phyloP scores from a whole-genome alignment of 2,113 vertebrate species.

The Numenius arquata region DNA sequence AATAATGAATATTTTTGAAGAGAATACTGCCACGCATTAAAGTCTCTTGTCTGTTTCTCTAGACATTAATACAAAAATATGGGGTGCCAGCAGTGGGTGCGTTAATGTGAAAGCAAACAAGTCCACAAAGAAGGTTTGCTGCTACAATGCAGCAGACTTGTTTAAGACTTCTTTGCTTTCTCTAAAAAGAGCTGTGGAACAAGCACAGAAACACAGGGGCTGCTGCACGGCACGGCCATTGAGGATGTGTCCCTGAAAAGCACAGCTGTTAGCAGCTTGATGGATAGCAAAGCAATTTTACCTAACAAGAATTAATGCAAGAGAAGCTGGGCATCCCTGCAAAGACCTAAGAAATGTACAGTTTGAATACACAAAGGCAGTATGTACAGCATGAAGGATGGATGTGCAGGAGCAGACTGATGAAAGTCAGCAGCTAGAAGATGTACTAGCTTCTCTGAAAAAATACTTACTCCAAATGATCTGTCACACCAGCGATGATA shows the following conservation, averaged over 20 bases:
- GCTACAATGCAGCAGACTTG: background rate
- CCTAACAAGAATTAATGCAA: background rate
- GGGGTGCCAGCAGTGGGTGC: background rate
- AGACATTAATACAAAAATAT: background rate
- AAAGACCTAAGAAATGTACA: background rate
- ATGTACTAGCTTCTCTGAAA: background rate
- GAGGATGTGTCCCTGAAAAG: background rate
- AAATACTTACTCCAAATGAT: background rate
- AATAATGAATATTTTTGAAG: background rate
- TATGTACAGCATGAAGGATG: background rate
- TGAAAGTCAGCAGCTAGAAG: background rate
- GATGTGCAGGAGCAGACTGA: background rate
- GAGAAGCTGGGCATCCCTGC: background rate
- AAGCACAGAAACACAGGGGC: background rate
- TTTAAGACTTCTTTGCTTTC: background rate
- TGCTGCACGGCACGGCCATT: background rate
- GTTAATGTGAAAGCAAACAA: background rate
- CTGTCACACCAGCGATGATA: rapidly evolving
- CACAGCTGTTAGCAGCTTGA: background rate
- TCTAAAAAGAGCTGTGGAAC: background rate
- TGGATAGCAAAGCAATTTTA: background rate
- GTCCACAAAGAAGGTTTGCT: background rate
- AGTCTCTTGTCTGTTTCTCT: background rate
- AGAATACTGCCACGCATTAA: background rate
- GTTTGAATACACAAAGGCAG: background rate